phyloP scores from a whole-genome alignment of 1,140 invertebrate species.

The Rhizoglyphus robini region DNA sequence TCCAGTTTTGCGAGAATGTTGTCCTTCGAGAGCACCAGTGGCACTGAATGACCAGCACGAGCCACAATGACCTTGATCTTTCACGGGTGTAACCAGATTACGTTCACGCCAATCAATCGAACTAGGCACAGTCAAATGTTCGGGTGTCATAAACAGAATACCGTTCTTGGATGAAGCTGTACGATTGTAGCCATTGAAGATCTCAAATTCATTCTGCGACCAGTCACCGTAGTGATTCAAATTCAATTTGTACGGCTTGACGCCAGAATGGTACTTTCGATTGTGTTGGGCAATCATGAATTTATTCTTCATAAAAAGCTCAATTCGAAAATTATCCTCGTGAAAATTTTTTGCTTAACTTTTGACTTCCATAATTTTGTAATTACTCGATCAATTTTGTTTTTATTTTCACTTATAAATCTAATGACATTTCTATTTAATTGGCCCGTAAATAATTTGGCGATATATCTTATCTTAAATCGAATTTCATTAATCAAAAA shows the following conservation, averaged over 20 bases:
- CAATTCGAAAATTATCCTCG: slow-evolving; percentile 68
- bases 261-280: slow-evolving; percentile 41
- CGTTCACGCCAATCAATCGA: slow-evolving; percentile 70
- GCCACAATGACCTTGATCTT: slow-evolving; percentile 72
- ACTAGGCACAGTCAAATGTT: slow-evolving; percentile 52
- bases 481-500: too few species aligned
- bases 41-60: slow-evolving; percentile 88
- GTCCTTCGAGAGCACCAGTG: slow-evolving; percentile 30
- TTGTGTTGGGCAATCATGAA: slow-evolving; percentile 74
- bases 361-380: too few species aligned
- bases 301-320: slow-evolving; percentile 73
- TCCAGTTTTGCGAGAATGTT: slow-evolving; percentile 28
- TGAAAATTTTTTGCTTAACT: too few species aligned
- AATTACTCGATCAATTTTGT: too few species aligned
- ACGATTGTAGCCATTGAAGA: slow-evolving; percentile 65
- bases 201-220: slow-evolving; percentile 63
- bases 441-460: too few species aligned
- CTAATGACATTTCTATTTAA: too few species aligned
- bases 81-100: slow-evolving; percentile 77
- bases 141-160: slow-evolving; percentile 55
- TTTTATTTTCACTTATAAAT: too few species aligned
- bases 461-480: too few species aligned
- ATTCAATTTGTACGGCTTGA: slow-evolving; percentile 48
- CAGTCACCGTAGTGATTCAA: slow-evolving; percentile 68
- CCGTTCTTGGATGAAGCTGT: slow-evolving; percentile 28